phyloP scores from a whole-genome alignment of 2,113 vertebrate species.

The Amazona vittata region DNA sequence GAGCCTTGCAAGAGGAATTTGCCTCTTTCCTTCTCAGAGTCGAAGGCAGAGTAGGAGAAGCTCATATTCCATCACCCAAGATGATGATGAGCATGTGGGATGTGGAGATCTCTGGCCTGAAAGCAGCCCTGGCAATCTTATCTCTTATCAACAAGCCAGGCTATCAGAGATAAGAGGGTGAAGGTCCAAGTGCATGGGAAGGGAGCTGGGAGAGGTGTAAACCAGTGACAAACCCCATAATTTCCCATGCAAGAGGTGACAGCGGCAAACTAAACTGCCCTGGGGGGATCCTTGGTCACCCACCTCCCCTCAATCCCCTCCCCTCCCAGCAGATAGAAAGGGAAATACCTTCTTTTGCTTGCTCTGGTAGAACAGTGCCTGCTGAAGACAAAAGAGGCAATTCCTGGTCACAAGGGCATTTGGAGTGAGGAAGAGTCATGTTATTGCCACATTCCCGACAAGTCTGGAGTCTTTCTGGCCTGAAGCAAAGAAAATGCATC shows the following conservation, averaged over 20 bases:
- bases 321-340: not conserved
- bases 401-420: not conserved
- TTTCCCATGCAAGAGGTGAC: accelerated
- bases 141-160: not conserved
- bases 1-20: not conserved
- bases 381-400: not conserved
- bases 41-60: not conserved
- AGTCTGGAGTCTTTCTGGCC: not conserved
- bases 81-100: not conserved
- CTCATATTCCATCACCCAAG: accelerated
- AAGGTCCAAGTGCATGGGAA: not conserved
- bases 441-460: not conserved
- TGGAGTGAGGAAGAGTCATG: not conserved
- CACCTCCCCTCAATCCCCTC: accelerated
- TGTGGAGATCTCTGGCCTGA: not conserved
- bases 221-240: accelerated
- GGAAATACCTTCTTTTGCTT: not conserved
- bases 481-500: slow-evolving; percentile 46
- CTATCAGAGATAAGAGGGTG: not conserved
- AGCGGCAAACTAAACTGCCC: not conserved
- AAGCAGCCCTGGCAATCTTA: not conserved
- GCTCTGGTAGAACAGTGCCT: not conserved
- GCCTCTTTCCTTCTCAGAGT: not conserved
- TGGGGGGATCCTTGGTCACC: accelerated
- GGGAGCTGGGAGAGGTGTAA: not conserved